Conservation (phyloP, 1,140 invertebrate genomes). For the Ephestia elutella region DNA sequence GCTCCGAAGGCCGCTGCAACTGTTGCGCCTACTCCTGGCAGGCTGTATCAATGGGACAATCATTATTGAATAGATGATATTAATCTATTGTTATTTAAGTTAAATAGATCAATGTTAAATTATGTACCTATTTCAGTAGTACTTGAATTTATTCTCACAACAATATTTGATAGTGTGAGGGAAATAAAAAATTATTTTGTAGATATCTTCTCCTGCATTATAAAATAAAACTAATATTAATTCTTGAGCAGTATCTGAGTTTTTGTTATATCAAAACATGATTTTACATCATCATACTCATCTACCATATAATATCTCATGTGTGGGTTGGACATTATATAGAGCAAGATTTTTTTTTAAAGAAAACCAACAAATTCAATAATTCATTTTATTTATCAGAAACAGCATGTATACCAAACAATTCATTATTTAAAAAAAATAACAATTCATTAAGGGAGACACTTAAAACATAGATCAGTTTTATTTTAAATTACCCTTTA, state of each 20-base stretch:
- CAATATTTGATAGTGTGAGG: no score
- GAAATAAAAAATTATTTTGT: no score
- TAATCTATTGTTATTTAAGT: background rate
- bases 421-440: background rate
- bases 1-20: slow-evolving; percentile 47
- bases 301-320: no score
- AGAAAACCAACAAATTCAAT: background rate
- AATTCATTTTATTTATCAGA: background rate
- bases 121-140: background rate
- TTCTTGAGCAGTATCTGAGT: no score
- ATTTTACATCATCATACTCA: no score
- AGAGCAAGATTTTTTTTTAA: no score
- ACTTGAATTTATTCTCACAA: slow-evolving; percentile 12
- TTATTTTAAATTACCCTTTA: no score
- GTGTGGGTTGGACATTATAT: no score
- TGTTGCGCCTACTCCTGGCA: slow-evolving; percentile 73
- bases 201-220: background rate
- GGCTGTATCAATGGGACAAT: slow-evolving; percentile 74
- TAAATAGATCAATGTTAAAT: background rate
- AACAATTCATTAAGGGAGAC: background rate
- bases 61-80: slow-evolving; percentile 36
- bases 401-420: background rate
- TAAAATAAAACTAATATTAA: no score
- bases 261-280: no score
- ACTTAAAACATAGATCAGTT: background rate